phyloP scores from a whole-genome alignment of 2,113 vertebrate species.

The Parus major region DNA sequence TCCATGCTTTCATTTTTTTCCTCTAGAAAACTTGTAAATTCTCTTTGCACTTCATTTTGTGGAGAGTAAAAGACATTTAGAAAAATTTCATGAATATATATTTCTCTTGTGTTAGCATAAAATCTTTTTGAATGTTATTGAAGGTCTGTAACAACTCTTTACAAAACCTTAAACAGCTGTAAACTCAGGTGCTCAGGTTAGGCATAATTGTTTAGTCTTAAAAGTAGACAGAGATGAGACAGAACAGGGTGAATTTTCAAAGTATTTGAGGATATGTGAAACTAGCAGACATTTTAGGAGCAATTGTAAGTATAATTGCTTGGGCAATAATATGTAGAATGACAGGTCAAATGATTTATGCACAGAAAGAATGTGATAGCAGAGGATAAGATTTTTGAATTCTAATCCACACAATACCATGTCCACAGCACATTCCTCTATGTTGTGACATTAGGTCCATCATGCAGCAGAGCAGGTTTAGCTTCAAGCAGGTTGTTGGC shows the following conservation, averaged over 20 bases:
- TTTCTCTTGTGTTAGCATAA: background rate
- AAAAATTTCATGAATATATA: background rate
- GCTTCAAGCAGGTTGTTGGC: background rate
- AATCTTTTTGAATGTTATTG: background rate
- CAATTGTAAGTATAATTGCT: background rate
- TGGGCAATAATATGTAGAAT: background rate
- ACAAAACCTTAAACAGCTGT: background rate
- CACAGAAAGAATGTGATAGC: background rate
- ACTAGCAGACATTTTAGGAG: background rate
- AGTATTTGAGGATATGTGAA: background rate
- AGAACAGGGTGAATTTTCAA: background rate
- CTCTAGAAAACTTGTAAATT: background rate
- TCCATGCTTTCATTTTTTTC: background rate
- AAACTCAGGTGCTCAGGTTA: background rate
- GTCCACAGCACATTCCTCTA: background rate
- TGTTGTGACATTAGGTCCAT: background rate
- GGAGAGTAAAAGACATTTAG: background rate
- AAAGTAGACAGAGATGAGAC: background rate
- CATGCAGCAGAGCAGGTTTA: fast-evolving
- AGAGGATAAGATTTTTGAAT: background rate
- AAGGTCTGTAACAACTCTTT: background rate
- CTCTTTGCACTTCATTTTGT: background rate
- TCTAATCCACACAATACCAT: fast-evolving
- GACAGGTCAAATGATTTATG: background rate
- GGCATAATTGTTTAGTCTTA: background rate